A percentile compares a stretch with the other conserved stretches of the same genome.
Evolutionary conservation across 2,113 vertebrate genomes (phyloP).

Genomic region (Oryzias melastigma): DNA sequence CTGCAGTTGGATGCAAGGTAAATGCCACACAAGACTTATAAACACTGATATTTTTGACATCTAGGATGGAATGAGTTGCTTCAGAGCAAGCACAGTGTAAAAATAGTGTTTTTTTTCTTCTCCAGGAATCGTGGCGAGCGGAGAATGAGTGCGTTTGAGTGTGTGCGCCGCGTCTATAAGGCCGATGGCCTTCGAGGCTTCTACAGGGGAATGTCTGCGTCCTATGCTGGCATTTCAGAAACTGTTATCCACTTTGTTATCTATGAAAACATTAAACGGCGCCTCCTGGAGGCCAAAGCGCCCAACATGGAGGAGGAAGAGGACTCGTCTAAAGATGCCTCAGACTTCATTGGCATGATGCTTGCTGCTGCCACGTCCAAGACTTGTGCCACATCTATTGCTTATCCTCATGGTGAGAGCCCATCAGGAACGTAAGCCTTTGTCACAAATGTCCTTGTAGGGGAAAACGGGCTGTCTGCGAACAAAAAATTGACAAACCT

Average conservation of each 20-base stretch:
- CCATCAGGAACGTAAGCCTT: background rate
- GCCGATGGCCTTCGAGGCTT: slow-evolving; percentile 90
- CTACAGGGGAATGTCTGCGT: slow-evolving; percentile 97
- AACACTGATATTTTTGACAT: background rate
- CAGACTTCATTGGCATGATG: slow-evolving; percentile 97
- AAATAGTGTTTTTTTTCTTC: background rate
- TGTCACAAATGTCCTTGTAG: too few relatives aligned
- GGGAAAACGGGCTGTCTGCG: too few relatives aligned
- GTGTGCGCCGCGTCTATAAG: slow-evolving; percentile 87
- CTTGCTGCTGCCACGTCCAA: slow-evolving; percentile 97
- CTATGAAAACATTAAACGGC: slow-evolving; percentile 98
- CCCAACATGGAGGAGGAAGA: slow-evolving; percentile 86
- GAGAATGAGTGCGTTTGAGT: slow-evolving; percentile 91
- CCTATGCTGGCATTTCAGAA: slow-evolving; percentile 98
- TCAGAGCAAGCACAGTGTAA: background rate
- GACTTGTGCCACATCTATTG: slow-evolving; percentile 93
- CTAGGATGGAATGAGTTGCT: background rate
- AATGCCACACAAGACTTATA: background rate
- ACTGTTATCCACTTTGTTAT: slow-evolving; percentile 99
- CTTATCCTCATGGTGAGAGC: slow-evolving; percentile 93
- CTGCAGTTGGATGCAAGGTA: slow-evolving; percentile 97
- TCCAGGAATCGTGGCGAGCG: slow-evolving; percentile 90
- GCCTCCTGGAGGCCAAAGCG: slow-evolving; percentile 85
- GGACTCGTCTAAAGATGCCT: slow-evolving; percentile 86
- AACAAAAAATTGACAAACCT: too few relatives aligned